These are phyloP conservation scores for Acrobasis consociella DNA, from an alignment of 2,888 invertebrate species.

Conservation along the genomic window DNA sequence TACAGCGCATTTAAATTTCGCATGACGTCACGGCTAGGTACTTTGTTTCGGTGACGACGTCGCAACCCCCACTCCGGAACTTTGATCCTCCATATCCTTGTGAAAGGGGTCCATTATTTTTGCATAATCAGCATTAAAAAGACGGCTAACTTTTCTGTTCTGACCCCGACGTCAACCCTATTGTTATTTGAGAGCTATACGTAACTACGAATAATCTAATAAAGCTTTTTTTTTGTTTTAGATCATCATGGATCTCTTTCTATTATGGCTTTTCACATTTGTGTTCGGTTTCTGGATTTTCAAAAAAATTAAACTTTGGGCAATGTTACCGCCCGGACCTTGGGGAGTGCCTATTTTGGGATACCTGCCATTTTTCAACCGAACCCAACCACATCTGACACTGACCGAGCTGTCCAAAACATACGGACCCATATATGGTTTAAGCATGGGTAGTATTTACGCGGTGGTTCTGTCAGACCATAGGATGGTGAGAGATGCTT, in stretches of 20 bases:
- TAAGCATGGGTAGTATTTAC: slow-evolving; percentile 88
- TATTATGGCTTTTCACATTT: slow-evolving; percentile 53
- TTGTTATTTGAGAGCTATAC: no score
- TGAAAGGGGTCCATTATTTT: no score
- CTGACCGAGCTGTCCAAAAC: slow-evolving; percentile 85
- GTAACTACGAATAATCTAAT: no score
- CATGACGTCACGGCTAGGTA: no score
- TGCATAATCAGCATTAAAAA: no score
- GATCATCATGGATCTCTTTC: slow-evolving; percentile 53
- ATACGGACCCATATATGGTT: slow-evolving; percentile 89
- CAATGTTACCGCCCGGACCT: slow-evolving; percentile 89
- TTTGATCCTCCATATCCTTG: no score
- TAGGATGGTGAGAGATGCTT: slow-evolving; percentile 86
- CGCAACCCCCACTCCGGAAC: no score
- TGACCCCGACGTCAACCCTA: no score
- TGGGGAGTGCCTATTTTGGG: slow-evolving; percentile 90
- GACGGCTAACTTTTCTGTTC: no score
- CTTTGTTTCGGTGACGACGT: no score
- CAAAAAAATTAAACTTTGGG: slow-evolving; percentile 66
- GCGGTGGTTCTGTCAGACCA: slow-evolving; percentile 91
- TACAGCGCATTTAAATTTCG: no score
- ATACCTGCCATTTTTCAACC: slow-evolving; percentile 88
- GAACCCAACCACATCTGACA: slow-evolving; percentile 86
- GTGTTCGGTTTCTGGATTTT: slow-evolving; percentile 60
- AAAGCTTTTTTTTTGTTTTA: slow-evolving; percentile 37